phyloP scores from a whole-genome alignment of 37 sponge, comb jelly and placozoan species.

The Spongilla lacustris region DNA sequence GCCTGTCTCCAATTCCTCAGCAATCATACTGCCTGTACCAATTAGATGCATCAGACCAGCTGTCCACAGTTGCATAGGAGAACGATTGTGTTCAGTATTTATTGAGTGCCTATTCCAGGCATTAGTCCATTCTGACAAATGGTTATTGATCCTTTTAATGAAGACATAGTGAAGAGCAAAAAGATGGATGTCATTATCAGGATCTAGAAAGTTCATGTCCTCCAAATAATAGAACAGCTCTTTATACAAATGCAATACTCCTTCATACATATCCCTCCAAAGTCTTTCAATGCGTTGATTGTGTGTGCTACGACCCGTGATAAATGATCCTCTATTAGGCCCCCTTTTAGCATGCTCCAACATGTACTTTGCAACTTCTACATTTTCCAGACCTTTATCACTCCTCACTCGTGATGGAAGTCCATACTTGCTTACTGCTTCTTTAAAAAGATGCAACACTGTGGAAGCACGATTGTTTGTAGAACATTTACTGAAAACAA shows the following conservation, averaged over 20 bases:
- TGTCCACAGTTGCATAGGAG: background rate
- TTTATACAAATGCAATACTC: constrained; percentile 21
- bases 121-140: background rate
- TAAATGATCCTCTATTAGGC: constrained; percentile 45
- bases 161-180: constrained; percentile 55
- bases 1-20: background rate
- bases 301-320: constrained; percentile 63
- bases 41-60: background rate
- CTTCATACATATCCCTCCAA: constrained; percentile 55
- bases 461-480: constrained; percentile 52
- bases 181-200: constrained; percentile 26
- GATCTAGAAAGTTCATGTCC: constrained; percentile 18
- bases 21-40: background rate
- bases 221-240: constrained; percentile 48
- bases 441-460: constrained; percentile 34
- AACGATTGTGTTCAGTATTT: background rate
- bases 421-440: constrained; percentile 31
- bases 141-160: constrained; percentile 36
- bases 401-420: constrained; percentile 61
- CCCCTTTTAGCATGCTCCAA: constrained; percentile 51
- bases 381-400: constrained; percentile 72
- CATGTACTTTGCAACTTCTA: constrained; percentile 56
- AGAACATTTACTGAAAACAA: constrained; percentile 44
- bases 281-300: constrained; percentile 71
- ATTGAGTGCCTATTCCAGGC: constrained; percentile 23